Base-by-base conservation (phyloP, 2,888 invertebrate species). In the Hirtodrosophila duncani region DNA sequence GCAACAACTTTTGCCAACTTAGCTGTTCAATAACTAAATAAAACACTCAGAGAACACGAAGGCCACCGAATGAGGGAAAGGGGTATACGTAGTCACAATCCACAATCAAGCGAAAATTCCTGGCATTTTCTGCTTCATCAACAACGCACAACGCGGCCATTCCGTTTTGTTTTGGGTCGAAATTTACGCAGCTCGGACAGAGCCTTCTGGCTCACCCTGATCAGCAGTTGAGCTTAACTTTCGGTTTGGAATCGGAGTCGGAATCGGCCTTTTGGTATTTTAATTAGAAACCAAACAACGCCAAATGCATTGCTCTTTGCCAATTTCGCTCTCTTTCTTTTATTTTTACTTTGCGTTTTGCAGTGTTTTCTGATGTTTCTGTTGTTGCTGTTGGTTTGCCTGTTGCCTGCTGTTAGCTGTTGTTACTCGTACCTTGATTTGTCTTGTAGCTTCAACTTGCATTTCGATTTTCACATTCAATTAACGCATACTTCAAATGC, bases 31-130 rank as follows among this genome's bases (percentile, higher is more conserved):
- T 75, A 75, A 75, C 78, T 74, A 78, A 75, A 75, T 75, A 75
- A 74, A 78, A 74, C 67, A 78, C 78, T 75, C 68, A 34, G 29
- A 18, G 3, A 23, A 27, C 34, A 39, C 34, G 23, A 9, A 6
- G 9, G 10, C 10, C 37, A 37, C 26, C 16, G 20, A 42, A 23
- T 24, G 31, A 36, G 33, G 41, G 8, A 29, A 10, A 39, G 21
- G 39, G 10, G 27, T 5, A 27, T 30, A 24, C 24, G 30, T 36
- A 46, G 27, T 29, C 45, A 36, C 6, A 30, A 18, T 59, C 43
- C 68, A 66, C 79, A 75, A 75, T 75, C 75, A 75, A 68, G 62
- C 75, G 68, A 78, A 75, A 75, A 75, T 75, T 75, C 75, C 78
- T 45, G 49, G 68, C 78, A 75, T 75, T 75, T 78, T 68, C 78